Percentiles rank a stretch among this genome's conserved stretches.
These are phyloP conservation scores for Uria lomvia DNA, from an alignment of 2,113 vertebrate genomes.

Conservation along the genomic window DNA sequence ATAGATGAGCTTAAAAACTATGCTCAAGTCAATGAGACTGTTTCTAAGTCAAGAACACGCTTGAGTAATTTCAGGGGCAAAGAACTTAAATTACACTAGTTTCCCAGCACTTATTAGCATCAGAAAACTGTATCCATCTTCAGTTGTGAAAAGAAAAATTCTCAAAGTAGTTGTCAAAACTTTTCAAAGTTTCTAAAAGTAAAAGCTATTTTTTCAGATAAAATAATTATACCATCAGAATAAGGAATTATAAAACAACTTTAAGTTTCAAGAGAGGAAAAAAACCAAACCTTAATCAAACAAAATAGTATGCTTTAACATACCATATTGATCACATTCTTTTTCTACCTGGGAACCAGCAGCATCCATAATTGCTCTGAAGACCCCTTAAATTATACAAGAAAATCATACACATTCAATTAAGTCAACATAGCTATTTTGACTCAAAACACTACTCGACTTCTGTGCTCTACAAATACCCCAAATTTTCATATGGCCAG, in stretches of 20 bases:
- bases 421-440: background rate
- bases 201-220: background rate
- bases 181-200: background rate
- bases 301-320: background rate
- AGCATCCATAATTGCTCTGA: conserved; percentile 84
- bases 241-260: background rate
- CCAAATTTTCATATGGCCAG: background rate
- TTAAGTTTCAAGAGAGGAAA: background rate
- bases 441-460: background rate
- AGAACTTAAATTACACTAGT: background rate
- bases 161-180: background rate
- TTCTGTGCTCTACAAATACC: background rate
- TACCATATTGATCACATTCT: conserved; percentile 76
- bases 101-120: background rate
- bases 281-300: background rate
- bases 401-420: background rate
- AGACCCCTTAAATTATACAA: conserved; percentile 79
- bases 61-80: background rate
- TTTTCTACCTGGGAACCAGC: conserved; percentile 77
- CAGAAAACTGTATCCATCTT: background rate
- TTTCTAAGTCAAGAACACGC: background rate
- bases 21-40: background rate
- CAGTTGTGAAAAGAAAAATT: background rate
- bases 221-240: background rate
- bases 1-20: background rate